phyloP scores from a whole-genome alignment of 1,140 invertebrate genomes.

The Drosophila punjabiensis region DNA sequence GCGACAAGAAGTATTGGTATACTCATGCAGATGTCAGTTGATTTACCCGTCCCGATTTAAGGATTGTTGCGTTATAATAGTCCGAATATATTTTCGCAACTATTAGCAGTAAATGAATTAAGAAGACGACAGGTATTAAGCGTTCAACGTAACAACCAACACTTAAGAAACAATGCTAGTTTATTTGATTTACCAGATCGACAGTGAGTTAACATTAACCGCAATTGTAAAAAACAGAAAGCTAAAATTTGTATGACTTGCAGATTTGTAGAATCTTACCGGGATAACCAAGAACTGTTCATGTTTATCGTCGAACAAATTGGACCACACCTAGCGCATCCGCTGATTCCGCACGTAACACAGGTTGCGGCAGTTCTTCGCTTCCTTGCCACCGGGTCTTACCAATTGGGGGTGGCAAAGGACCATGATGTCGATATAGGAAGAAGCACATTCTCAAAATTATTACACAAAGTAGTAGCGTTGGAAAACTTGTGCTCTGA shows the following conservation, averaged over 20 bases:
- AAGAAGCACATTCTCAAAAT: background rate
- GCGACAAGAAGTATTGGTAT: background rate
- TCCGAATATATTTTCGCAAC: background rate
- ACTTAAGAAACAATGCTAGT: too few species aligned
- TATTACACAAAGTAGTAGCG: background rate
- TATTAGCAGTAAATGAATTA: too few species aligned
- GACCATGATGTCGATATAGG: too few species aligned
- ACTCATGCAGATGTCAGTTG: background rate
- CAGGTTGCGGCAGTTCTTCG: background rate
- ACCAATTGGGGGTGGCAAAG: background rate
- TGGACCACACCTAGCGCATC: background rate
- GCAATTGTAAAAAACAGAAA: background rate
- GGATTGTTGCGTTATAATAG: background rate
- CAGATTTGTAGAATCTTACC: background rate
- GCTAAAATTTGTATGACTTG: background rate
- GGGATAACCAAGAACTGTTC: background rate
- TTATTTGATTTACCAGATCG: too few species aligned
- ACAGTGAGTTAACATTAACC: too few species aligned
- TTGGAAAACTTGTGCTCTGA: background rate
- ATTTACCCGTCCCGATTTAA: background rate
- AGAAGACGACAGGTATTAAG: too few species aligned
- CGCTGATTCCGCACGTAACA: background rate
- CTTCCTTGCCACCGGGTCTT: background rate
- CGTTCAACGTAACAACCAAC: too few species aligned
- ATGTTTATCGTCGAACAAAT: background rate